Evolutionary conservation across 2,113 vertebrate genomes (phyloP).

Genomic region (Romanogobio albipinnatus): DNA sequence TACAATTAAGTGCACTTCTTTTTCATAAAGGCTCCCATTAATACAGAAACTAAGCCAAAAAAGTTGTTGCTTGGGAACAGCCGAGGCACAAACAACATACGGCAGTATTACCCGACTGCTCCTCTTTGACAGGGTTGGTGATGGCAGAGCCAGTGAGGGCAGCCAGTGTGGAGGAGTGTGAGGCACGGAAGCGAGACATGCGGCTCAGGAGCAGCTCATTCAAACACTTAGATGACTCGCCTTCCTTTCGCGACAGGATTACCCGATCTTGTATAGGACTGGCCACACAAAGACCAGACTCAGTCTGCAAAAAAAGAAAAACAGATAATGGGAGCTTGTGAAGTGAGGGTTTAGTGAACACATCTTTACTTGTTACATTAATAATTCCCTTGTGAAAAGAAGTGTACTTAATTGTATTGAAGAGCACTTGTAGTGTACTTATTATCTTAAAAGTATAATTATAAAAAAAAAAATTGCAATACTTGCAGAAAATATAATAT

Average conservation of each 20-base stretch:
- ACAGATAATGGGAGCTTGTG: not conserved
- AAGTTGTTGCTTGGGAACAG: not conserved
- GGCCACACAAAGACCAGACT: slow-evolving; percentile 86
- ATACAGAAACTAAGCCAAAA: not conserved
- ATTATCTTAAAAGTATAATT: not conserved
- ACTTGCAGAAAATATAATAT: not conserved
- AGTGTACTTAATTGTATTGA: not conserved
- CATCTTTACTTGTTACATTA: not conserved
- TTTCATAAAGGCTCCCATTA: not conserved
- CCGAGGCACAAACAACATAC: not conserved
- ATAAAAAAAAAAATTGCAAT: not conserved
- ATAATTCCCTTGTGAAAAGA: not conserved
- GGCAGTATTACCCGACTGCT: slow-evolving; percentile 87
- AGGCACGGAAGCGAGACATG: slow-evolving; percentile 94
- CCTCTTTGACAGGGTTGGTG: slow-evolving; percentile 96
- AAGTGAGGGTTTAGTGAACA: not conserved
- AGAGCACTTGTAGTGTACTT: not conserved
- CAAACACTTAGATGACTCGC: slow-evolving; percentile 97
- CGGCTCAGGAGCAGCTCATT: slow-evolving; percentile 97
- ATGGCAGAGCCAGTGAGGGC: slow-evolving; percentile 96
- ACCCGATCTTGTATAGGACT: slow-evolving; percentile 90
- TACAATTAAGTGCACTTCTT: not conserved
- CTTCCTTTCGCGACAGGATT: slow-evolving; percentile 94
- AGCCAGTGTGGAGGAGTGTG: slow-evolving; percentile 93
- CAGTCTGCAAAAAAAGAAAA: slow-evolving; percentile 73